Conservation (phyloP, 2,797 vertebrate genomes). For the Pangasius sanitwongsei region DNA sequence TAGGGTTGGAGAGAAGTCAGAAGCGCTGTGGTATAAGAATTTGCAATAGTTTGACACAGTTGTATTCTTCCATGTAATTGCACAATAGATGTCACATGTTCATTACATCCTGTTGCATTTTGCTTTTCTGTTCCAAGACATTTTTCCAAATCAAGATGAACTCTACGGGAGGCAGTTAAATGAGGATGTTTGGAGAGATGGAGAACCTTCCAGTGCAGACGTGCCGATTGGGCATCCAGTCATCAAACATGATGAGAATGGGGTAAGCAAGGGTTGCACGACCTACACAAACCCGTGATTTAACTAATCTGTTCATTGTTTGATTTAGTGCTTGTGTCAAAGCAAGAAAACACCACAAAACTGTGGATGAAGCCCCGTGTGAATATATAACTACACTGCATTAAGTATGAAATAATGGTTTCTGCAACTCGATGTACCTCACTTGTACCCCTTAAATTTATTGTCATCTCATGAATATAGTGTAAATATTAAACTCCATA, state of each 20-base stretch:
- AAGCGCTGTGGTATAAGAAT: neutral
- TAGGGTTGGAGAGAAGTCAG: neutral
- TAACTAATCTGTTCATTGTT: neutral
- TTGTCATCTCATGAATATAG: too few relatives aligned
- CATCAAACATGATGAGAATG: constrained; percentile 51
- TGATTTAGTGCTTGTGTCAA: neutral
- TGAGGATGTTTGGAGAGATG: constrained; percentile 62
- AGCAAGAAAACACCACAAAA: neutral
- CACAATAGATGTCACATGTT: neutral
- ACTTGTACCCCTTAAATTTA: neutral
- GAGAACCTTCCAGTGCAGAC: constrained; percentile 38
- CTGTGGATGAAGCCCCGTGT: neutral
- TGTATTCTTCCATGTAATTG: neutral
- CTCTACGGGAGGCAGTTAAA: constrained; percentile 64
- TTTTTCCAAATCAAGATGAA: constrained; percentile 51
- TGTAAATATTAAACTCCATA: too few relatives aligned
- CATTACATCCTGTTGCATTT: neutral
- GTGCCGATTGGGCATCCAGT: constrained; percentile 40
- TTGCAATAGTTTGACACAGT: neutral
- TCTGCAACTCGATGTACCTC: neutral
- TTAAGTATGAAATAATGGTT: neutral
- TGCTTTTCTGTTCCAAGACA: constrained; percentile 16
- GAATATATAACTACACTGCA: neutral
- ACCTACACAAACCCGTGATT: neutral
- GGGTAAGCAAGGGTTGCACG: neutral